These are phyloP conservation scores for Bombycilla garrulus DNA, from an alignment of 2,113 vertebrate species.

Conservation along the genomic window DNA sequence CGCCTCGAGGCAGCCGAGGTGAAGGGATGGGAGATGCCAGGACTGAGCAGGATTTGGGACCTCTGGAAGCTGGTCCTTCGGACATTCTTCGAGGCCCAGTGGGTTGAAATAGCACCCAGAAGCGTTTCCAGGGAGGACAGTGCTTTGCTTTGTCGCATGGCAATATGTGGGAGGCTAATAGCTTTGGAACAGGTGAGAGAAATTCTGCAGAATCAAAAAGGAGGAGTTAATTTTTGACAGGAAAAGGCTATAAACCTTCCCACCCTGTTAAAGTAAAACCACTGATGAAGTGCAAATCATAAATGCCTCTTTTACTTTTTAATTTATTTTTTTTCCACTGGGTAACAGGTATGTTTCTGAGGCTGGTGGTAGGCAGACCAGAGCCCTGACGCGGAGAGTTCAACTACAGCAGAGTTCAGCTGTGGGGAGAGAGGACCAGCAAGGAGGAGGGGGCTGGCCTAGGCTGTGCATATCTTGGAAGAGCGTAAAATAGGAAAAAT, in stretches of 20 bases:
- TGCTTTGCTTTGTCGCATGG: not conserved
- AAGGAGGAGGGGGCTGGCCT: not conserved
- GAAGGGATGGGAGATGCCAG: rapidly evolving
- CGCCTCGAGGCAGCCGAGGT: rapidly evolving
- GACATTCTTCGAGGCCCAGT: not conserved
- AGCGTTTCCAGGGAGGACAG: not conserved
- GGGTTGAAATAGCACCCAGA: not conserved
- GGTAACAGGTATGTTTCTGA: not conserved
- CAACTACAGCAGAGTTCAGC: too few relatives aligned
- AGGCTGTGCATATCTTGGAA: rapidly evolving
- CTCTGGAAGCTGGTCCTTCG: not conserved
- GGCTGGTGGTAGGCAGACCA: not conserved
- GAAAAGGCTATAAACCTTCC: not conserved
- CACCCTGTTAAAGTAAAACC: not conserved
- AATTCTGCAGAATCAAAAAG: not conserved
- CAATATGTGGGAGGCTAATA: not conserved
- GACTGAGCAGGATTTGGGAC: not conserved
- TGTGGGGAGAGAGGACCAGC: too few relatives aligned
- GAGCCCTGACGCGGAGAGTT: too few relatives aligned
- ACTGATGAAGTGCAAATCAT: not conserved
- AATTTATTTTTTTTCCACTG: too few relatives aligned
- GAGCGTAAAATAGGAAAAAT: not conserved
- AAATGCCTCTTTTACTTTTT: not conserved
- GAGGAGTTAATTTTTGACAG: not conserved
- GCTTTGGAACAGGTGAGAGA: not conserved